Base-by-base conservation (phyloP, 2,113 vertebrate genomes). In the Nipponia nippon region DNA sequence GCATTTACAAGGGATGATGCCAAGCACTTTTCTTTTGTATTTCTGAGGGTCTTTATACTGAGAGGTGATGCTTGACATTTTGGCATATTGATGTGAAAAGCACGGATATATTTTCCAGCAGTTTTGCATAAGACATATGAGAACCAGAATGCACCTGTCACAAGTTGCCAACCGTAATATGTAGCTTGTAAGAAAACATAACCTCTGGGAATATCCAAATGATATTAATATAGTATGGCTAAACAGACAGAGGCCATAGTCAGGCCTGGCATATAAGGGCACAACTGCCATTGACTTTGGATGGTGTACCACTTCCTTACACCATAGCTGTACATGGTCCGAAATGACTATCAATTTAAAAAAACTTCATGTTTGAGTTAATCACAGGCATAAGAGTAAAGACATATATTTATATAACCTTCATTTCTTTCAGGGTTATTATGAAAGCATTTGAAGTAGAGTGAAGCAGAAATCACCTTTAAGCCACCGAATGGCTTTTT, bases 151-250 rank as follows among this genome's bases (percentile, higher is more conserved):
- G 4, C n/a, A 94, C 94, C 89, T 95, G 96, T 96, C 96, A 96
- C 58, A 61, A 85, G 66, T 93, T 94, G 91, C 95, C 89, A 97
- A 42, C n/a, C 4, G 2, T 58, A 83, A 91, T 58, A 85, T 4
- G 12, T 13, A 69, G 62, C 73, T 82, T 58, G 14, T 53, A 95
- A 87, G 46, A 63, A 91, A 94, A 85, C 53, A 89, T 52, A 91
- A 96, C 93, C 84, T 70, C 91, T 85, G 91, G 87, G 89, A 97
- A 85, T 66, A 96, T 56, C 73, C 84, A 95, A 91, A 87, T 94
- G 62, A 95, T 96, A 93, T 61, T 97, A 93, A 93, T 87, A 53
- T 23, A 83, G 18, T 34, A 7, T 94, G 89, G 94, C 91, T 95
- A 92, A 92, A 63, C 30, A 89, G 80, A 92, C 80, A 87, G 83